Evolutionary conservation across 2,888 invertebrate genomes (phyloP).

Genomic region (Drymonia ruficornis): DNA sequence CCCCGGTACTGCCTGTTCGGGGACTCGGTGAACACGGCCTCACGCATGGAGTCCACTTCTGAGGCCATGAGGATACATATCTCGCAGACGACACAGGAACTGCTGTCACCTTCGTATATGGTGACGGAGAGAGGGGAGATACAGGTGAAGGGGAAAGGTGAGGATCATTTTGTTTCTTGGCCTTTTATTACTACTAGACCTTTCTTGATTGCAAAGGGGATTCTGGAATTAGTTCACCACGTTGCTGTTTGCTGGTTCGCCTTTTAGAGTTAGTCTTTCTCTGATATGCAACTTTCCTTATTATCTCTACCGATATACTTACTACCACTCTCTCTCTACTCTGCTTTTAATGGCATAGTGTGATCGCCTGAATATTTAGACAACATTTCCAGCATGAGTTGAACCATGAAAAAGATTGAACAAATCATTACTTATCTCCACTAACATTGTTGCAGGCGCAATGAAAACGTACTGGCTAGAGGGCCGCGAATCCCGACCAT

Average conservation of each 20-base stretch:
- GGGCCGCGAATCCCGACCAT: constrained; percentile 88
- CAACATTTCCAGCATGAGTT: too few relatives aligned
- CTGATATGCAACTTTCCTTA: too few relatives aligned
- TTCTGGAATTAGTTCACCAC: too few relatives aligned
- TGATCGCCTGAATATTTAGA: too few relatives aligned
- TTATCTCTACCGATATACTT: too few relatives aligned
- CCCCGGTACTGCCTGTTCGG: constrained; percentile 95
- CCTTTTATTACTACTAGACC: neutral
- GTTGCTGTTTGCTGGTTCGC: too few relatives aligned
- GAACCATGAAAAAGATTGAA: too few relatives aligned
- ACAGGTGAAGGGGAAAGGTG: constrained; percentile 96
- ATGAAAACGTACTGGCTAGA: constrained; percentile 97
- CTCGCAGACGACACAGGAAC: constrained; percentile 93
- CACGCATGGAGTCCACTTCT: constrained; percentile 96
- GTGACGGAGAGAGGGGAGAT: constrained; percentile 93
- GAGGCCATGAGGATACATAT: constrained; percentile 98
- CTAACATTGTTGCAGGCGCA: constrained; percentile 77
- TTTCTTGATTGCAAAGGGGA: neutral
- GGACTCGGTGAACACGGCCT: constrained; percentile 96
- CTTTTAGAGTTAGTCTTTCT: too few relatives aligned
- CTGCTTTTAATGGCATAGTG: too few relatives aligned
- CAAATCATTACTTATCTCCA: constrained; percentile 6
- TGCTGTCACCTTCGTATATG: constrained; percentile 89
- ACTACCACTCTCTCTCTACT: too few relatives aligned
- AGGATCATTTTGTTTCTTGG: constrained; percentile 19